Evolutionary conservation across 2,113 vertebrate genomes (phyloP).

Genomic region (Heterotilapia buettikoferi): DNA sequence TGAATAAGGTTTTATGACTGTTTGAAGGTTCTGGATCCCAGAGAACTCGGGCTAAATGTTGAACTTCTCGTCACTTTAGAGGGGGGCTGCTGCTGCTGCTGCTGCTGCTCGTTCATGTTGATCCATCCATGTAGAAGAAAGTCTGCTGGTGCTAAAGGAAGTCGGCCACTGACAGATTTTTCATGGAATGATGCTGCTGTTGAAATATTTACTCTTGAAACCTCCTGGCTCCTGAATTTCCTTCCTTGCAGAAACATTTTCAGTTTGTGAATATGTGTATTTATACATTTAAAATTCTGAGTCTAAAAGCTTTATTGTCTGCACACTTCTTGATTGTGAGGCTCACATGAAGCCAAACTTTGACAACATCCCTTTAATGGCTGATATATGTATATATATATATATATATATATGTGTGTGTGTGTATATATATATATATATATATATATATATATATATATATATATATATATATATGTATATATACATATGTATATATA

Average conservation of each 20-base stretch:
- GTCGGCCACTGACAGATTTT: neutral
- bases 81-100: neutral
- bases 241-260: neutral
- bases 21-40: neutral
- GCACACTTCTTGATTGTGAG: neutral
- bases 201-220: neutral
- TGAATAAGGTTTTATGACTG: neutral
- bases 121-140: neutral
- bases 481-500: too few relatives aligned
- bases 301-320: neutral
- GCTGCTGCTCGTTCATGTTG: neutral
- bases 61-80: neutral
- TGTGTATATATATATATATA: too few relatives aligned
- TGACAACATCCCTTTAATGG: too few relatives aligned
- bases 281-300: neutral
- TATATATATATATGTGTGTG: too few relatives aligned
- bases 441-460: too few relatives aligned
- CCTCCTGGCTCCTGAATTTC: neutral
- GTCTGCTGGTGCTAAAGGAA: neutral
- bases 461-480: too few relatives aligned
- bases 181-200: neutral
- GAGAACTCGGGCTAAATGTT: neutral
- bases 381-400: accelerated
- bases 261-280: neutral
- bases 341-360: neutral